Percentiles rank a stretch among this genome's conserved stretches.
Conservation (phyloP, 2,113 vertebrate species). For the Pitta sordida region DNA sequence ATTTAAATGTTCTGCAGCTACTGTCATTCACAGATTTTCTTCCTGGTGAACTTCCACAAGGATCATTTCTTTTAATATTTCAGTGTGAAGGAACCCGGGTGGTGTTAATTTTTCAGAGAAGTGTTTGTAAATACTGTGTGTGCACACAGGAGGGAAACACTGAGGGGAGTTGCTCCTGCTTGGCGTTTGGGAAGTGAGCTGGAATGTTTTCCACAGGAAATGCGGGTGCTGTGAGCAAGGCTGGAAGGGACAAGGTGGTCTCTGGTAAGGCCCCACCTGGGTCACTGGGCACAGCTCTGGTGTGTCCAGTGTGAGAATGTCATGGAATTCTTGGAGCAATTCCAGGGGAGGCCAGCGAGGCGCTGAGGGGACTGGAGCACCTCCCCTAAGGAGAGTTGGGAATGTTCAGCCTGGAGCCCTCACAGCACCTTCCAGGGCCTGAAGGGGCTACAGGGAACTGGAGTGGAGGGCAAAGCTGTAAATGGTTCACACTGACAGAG, state of each 20-base stretch:
- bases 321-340: not conserved
- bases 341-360: accelerated
- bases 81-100: not conserved
- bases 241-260: not conserved
- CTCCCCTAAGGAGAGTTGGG: not conserved
- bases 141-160: accelerated
- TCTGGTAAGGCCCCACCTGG: accelerated
- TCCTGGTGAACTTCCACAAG: not conserved
- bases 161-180: not conserved
- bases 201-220: not conserved
- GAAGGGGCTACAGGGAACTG: not conserved
- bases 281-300: not conserved
- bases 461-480: accelerated
- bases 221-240: not conserved
- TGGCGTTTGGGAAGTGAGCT: not conserved
- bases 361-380: not conserved
- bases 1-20: not conserved
- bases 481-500: no score
- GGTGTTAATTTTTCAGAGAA: not conserved
- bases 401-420: not conserved
- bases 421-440: not conserved
- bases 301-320: not conserved
- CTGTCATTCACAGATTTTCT: not conserved
- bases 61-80: not conserved
- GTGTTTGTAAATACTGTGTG: not conserved